These are phyloP conservation scores for Hipparchia semele DNA, from an alignment of 2,888 invertebrate species.

Conservation along the genomic window DNA sequence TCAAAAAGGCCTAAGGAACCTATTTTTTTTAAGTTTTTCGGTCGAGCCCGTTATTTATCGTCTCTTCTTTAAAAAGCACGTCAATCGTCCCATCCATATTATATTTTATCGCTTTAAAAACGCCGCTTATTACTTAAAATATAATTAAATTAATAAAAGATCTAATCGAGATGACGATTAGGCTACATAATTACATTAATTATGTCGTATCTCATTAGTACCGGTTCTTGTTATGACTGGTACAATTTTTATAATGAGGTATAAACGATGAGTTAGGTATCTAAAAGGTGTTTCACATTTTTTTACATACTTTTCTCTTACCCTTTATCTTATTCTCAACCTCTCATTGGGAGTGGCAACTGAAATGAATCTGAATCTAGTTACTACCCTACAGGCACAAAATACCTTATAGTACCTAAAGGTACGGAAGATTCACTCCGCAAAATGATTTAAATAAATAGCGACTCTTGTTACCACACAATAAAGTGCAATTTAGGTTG, in stretches of 20 bases:
- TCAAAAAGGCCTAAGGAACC: no score
- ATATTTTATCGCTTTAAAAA: constrained; percentile 6
- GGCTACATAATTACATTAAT: constrained; percentile 1
- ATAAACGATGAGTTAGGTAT: background rate
- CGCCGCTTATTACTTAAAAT: constrained; percentile 14
- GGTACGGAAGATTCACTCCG: no score
- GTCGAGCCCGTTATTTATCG: background rate
- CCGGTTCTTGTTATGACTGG: constrained; percentile 8
- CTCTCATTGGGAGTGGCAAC: background rate
- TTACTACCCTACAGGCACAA: no score
- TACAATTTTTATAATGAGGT: constrained; percentile 19
- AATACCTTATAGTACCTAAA: no score
- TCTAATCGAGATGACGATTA: constrained; percentile 14
- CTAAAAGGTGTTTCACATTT: background rate
- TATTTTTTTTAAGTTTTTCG: no score
- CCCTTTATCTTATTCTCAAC: background rate
- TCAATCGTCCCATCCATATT: background rate
- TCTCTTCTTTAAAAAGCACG: no score
- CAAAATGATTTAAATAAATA: no score
- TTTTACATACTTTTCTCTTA: background rate
- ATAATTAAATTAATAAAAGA: constrained; percentile 21
- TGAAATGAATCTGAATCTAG: background rate
- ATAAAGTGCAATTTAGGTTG: no score
- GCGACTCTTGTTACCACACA: no score
- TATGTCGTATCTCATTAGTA: constrained; percentile 9